A percentile compares a stretch with the other conserved stretches of the same genome.
Conservation (phyloP, 1,140 invertebrate species). For the Archegozetes longisetosus region DNA sequence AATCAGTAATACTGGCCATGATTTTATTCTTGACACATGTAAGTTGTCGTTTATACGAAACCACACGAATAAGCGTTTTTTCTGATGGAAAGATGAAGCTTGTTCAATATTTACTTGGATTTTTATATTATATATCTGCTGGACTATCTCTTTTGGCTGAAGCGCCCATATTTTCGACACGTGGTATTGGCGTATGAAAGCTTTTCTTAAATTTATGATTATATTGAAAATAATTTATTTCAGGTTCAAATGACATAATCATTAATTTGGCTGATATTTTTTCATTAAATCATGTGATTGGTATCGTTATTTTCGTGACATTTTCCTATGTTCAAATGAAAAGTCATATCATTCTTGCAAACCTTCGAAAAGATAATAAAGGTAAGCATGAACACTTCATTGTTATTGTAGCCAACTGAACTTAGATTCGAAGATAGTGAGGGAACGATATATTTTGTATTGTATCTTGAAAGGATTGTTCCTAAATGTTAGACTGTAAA, state of each 20-base stretch:
- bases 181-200: background rate
- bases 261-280: too few species aligned
- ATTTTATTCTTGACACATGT: constrained; percentile 49
- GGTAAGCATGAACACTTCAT: constrained; percentile 16
- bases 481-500: too few species aligned
- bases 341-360: constrained; percentile 48
- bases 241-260: background rate
- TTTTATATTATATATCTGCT: constrained; percentile 53
- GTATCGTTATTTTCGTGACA: constrained; percentile 41
- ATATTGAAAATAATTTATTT: too few species aligned
- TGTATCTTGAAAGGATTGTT: too few species aligned
- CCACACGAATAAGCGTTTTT: constrained; percentile 50
- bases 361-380: constrained; percentile 48
- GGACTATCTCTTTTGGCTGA: constrained; percentile 47
- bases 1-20: constrained; percentile 39
- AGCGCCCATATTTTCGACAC: constrained; percentile 42
- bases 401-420: too few species aligned
- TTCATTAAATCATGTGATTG: constrained; percentile 30
- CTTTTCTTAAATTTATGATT: too few species aligned
- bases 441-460: too few species aligned
- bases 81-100: constrained; percentile 61
- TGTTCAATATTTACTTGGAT: constrained; percentile 52
- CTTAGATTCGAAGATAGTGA: too few species aligned
- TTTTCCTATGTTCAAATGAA: constrained; percentile 49
- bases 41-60: constrained; percentile 54